These are phyloP conservation scores for Erpetoichthys calabaricus DNA, from an alignment of 2,797 vertebrate genomes.

Conservation along the genomic window DNA sequence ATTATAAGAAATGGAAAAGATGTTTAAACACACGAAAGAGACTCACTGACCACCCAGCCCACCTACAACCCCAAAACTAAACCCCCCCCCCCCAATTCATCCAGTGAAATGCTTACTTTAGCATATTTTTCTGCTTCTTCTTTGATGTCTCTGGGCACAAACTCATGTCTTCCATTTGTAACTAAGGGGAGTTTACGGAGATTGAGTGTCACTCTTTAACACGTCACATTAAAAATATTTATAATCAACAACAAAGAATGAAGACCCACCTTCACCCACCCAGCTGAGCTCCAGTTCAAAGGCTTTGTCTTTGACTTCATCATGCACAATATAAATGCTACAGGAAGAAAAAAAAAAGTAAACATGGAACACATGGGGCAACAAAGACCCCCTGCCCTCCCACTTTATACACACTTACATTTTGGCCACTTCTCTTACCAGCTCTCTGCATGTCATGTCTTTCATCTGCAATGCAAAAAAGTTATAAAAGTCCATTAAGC, in stretches of 20 bases:
- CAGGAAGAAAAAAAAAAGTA: slow-evolving; percentile 2
- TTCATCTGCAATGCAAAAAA: slow-evolving; percentile 66
- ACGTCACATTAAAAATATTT: not conserved
- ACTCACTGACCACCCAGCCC: fast-evolving
- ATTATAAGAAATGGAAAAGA: slow-evolving; percentile 17
- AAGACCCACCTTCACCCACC: slow-evolving; percentile 78
- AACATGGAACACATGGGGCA: not conserved
- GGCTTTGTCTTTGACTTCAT: slow-evolving; percentile 96
- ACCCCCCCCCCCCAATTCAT: not conserved
- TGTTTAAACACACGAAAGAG: not conserved
- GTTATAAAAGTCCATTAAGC: not conserved
- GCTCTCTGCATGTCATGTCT: slow-evolving; percentile 87
- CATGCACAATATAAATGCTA: slow-evolving; percentile 97
- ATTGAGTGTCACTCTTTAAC: not conserved
- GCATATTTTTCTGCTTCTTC: slow-evolving; percentile 97
- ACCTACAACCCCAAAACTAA: not conserved
- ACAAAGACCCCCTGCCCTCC: not conserved
- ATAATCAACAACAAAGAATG: not conserved
- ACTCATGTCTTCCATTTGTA: slow-evolving; percentile 85
- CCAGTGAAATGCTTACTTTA: slow-evolving; percentile 56
- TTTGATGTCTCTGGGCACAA: slow-evolving; percentile 86
- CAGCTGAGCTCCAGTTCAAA: slow-evolving; percentile 96
- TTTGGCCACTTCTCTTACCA: slow-evolving; percentile 95
- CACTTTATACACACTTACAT: slow-evolving; percentile 64
- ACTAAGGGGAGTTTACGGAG: slow-evolving; percentile 45